Conservation (phyloP, 2,797 vertebrate species). For the Rallus crepitans region DNA sequence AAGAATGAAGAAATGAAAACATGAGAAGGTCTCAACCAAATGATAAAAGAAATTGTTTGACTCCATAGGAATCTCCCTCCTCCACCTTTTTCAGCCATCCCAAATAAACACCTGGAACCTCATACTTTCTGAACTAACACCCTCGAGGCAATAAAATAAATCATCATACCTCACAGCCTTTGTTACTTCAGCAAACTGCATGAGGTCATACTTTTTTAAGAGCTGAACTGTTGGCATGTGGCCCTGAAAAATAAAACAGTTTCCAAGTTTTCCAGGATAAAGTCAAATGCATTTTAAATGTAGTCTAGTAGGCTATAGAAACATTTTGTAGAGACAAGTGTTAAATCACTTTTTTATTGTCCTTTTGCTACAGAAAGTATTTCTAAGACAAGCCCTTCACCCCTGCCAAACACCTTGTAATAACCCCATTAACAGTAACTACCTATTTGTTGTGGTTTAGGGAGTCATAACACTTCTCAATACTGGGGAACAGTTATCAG, state of each 20-base stretch:
- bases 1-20: background rate
- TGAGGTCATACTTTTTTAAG: conserved; percentile 93
- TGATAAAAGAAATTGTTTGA: background rate
- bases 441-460: background rate
- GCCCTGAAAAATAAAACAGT: conserved; percentile 83
- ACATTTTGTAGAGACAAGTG: background rate
- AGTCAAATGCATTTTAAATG: background rate
- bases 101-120: background rate
- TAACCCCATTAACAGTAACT: background rate
- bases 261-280: background rate
- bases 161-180: conserved; percentile 89
- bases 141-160: background rate
- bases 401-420: background rate
- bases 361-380: background rate
- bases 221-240: conserved; percentile 96
- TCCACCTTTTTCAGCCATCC: background rate
- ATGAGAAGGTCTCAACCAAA: background rate
- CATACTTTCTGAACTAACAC: background rate
- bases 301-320: background rate
- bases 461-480: background rate
- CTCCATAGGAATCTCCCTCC: background rate
- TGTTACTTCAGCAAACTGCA: conserved; percentile 96
- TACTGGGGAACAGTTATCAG: background rate
- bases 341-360: background rate
- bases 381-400: background rate